A percentile compares a stretch with the other conserved stretches of the same genome.
Conservation (phyloP, 2,113 vertebrate genomes). For the Hydrolagus affinis region DNA sequence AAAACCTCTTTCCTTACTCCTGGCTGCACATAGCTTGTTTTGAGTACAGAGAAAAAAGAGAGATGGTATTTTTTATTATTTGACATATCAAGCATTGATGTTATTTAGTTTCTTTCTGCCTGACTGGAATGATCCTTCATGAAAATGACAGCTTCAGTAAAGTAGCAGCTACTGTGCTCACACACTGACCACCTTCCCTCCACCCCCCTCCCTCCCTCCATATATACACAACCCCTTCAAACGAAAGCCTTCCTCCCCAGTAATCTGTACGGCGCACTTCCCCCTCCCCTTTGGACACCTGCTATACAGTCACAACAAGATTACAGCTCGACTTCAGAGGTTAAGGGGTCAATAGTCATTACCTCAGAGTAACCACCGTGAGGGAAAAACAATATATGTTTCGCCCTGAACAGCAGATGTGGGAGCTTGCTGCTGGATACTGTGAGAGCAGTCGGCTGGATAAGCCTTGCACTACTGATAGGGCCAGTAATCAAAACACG, state of each 20-base stretch:
- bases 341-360: constrained; percentile 34
- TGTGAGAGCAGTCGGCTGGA: constrained; percentile 24
- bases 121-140: constrained; percentile 12
- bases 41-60: constrained; percentile 39
- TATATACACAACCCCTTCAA: not conserved
- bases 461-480: constrained; percentile 28
- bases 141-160: constrained; percentile 28
- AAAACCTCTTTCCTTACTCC: constrained; percentile 35
- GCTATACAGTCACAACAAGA: constrained; percentile 38
- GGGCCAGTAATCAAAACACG: constrained; percentile 28
- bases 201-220: not conserved
- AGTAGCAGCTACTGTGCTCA: constrained; percentile 19
- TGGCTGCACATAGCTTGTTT: constrained; percentile 38
- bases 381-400: constrained; percentile 32
- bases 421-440: constrained; percentile 23
- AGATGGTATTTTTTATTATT: constrained; percentile 49
- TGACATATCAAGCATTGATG: constrained; percentile 38
- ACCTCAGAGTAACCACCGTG: constrained; percentile 30
- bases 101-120: constrained; percentile 21
- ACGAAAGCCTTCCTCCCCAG: not conserved
- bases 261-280: constrained; percentile 1
- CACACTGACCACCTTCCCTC: not conserved
- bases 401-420: constrained; percentile 30
- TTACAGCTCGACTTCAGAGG: constrained; percentile 32
- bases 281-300: constrained; percentile 31